These are phyloP conservation scores for Dallia pectoralis DNA, from an alignment of 2,797 vertebrate species.

Conservation along the genomic window DNA sequence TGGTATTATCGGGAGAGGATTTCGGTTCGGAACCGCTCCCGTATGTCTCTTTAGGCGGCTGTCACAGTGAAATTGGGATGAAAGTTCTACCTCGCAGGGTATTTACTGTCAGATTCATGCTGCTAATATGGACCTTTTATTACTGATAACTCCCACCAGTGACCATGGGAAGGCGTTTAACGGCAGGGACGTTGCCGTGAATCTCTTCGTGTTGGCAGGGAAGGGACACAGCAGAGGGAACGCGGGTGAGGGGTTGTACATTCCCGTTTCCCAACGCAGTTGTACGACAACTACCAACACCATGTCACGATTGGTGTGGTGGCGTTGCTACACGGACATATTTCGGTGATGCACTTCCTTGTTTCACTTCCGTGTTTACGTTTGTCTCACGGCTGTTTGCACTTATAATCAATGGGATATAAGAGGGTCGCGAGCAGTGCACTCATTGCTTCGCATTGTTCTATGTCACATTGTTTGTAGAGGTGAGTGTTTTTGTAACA, in stretches of 20 bases:
- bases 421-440: too few relatives aligned
- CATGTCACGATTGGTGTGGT: background rate
- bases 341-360: too few relatives aligned
- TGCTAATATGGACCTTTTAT: conserved; percentile 56
- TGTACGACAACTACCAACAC: background rate
- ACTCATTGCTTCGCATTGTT: too few relatives aligned
- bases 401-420: too few relatives aligned
- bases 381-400: too few relatives aligned
- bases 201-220: conserved; percentile 25
- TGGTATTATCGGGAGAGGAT: background rate
- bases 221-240: conserved; percentile 20
- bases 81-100: conserved; percentile 47
- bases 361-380: too few relatives aligned
- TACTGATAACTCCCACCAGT: conserved; percentile 48
- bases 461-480: too few relatives aligned
- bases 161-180: conserved; percentile 32
- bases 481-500: too few relatives aligned
- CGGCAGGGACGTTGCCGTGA: conserved; percentile 34
- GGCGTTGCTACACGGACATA: too few relatives aligned
- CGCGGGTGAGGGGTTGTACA: conserved; percentile 14
- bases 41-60: conserved; percentile 41
- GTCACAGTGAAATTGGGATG: conserved; percentile 44
- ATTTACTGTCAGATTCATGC: conserved; percentile 49
- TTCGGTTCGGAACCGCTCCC: conserved; percentile 9
- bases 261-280: conserved; percentile 37